Evolutionary conservation across 2,113 vertebrate genomes (phyloP).

Genomic region (Haemorhous mexicanus): DNA sequence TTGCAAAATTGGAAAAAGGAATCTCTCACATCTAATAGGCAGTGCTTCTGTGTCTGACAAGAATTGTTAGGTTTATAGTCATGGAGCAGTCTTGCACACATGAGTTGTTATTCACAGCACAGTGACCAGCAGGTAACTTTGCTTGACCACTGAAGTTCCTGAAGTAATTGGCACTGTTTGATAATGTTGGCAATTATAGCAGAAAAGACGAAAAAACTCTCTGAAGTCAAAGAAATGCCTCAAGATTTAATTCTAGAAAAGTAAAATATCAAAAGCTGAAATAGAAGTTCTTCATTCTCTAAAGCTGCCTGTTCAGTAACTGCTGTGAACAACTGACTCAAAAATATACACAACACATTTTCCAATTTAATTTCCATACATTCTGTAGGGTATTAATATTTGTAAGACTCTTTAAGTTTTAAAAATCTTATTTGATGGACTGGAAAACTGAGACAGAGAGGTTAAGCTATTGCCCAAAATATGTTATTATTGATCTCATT

Average conservation of each 20-base stretch:
- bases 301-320: background rate
- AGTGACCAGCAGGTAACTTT: background rate
- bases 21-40: background rate
- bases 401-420: background rate
- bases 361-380: background rate
- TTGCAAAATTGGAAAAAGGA: background rate
- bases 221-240: background rate
- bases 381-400: background rate
- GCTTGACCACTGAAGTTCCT: background rate
- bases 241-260: background rate
- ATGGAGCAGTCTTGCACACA: background rate
- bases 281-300: background rate
- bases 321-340: background rate
- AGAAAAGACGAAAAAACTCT: background rate
- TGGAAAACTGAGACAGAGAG: slow-evolving; percentile 19
- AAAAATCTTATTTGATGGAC: background rate
- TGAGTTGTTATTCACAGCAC: background rate
- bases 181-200: background rate
- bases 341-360: background rate
- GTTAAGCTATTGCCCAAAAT: background rate
- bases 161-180: background rate
- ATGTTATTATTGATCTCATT: background rate
- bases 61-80: background rate
- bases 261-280: background rate
- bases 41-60: background rate